A percentile compares a stretch with the other conserved stretches of the same genome.
Evolutionary conservation across 2,113 vertebrate species (phyloP).

Genomic region (Myiagra hebetior): DNA sequence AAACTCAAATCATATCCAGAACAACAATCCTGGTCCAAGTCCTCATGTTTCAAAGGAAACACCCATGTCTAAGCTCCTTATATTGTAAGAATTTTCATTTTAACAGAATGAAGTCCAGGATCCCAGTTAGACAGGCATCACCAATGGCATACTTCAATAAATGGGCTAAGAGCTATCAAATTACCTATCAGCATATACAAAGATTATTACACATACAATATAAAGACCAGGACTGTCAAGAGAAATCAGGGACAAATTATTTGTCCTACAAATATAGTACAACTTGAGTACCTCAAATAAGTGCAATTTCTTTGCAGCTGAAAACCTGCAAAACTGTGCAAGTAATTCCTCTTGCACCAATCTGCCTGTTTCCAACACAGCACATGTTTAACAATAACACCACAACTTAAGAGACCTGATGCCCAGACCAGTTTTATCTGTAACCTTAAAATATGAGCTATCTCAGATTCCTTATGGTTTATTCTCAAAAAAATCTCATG

Average conservation of each 20-base stretch:
- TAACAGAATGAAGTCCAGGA: background rate
- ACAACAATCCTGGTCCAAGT: background rate
- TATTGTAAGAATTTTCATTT: background rate
- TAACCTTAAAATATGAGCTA: background rate
- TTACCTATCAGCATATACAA: background rate
- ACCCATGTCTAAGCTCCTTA: background rate
- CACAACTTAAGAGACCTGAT: background rate
- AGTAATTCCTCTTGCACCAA: fast-evolving
- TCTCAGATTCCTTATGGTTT: background rate
- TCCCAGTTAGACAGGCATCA: background rate
- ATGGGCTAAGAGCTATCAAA: background rate
- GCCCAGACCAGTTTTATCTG: background rate
- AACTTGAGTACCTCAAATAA: background rate
- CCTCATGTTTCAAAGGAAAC: background rate
- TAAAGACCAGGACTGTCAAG: background rate
- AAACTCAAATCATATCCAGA: background rate
- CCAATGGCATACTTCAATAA: background rate
- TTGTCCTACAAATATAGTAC: background rate
- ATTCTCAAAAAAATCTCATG: background rate
- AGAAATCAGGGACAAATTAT: background rate
- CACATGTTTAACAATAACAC: background rate
- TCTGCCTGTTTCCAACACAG: background rate
- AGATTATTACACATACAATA: background rate
- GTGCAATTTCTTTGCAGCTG: background rate
- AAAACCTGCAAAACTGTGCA: background rate